phyloP scores from a whole-genome alignment of 2,888 invertebrate species.

The Metalampra italica region DNA sequence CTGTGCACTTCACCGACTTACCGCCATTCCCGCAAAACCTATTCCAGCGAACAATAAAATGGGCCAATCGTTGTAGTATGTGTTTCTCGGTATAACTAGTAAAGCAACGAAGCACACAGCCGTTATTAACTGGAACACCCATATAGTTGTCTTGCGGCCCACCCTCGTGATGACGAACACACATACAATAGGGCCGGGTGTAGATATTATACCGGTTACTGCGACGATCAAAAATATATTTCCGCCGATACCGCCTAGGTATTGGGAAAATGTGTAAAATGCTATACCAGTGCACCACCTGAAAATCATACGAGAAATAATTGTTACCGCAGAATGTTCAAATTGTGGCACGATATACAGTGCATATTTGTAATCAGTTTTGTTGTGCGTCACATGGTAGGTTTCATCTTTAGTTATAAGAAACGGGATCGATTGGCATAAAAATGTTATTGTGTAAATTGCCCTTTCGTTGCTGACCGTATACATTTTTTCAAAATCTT shows the following conservation, averaged over 20 bases:
- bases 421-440: no score
- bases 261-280: slow-evolving; percentile 80
- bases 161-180: slow-evolving; percentile 63
- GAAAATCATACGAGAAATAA: slow-evolving; percentile 15
- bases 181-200: slow-evolving; percentile 75
- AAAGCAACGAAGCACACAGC: slow-evolving; percentile 71
- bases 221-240: slow-evolving; percentile 76
- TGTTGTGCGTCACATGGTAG: no score
- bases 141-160: slow-evolving; percentile 73
- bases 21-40: slow-evolving; percentile 82
- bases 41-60: slow-evolving; percentile 78
- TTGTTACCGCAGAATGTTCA: background rate
- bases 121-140: slow-evolving; percentile 64
- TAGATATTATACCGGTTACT: slow-evolving; percentile 72
- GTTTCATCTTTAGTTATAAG: no score
- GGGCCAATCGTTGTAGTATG: slow-evolving; percentile 70
- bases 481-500: no score
- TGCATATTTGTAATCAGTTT: no score
- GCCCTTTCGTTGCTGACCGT: no score
- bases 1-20: slow-evolving; percentile 52
- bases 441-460: no score
- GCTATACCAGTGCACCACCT: slow-evolving; percentile 79
- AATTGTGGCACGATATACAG: no score
- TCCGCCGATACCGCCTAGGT: slow-evolving; percentile 72
- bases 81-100: slow-evolving; percentile 63